These are phyloP conservation scores for Gallinago media DNA, from an alignment of 2,113 vertebrate species.

Conservation along the genomic window DNA sequence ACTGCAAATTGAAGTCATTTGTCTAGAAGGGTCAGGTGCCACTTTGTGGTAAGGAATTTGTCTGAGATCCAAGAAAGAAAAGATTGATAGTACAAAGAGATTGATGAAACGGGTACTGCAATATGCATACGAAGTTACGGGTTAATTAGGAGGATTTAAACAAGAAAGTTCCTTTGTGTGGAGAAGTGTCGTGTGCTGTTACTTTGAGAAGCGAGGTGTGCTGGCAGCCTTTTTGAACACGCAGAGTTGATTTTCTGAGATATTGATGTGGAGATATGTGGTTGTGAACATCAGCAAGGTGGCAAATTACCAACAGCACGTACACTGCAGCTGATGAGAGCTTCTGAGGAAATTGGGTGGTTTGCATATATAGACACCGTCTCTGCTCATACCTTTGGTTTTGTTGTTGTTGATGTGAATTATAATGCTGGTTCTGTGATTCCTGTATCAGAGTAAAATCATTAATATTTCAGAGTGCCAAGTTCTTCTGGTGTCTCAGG, in stretches of 20 bases:
- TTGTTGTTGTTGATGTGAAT: not conserved
- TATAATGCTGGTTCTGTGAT: not conserved
- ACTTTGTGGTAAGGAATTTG: conserved; percentile 69
- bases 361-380: not conserved
- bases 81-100: conserved; percentile 74
- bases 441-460: not conserved
- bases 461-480: not conserved
- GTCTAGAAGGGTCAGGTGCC: conserved; percentile 75
- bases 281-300: not conserved
- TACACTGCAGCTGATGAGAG: not conserved
- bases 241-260: not conserved
- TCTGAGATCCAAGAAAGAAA: conserved; percentile 65
- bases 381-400: not conserved
- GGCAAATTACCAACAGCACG: not conserved
- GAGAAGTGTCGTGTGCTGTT: conserved; percentile 11
- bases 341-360: not conserved
- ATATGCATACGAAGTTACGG: conserved; percentile 53
- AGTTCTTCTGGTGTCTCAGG: not conserved
- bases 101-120: conserved; percentile 64
- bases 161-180: conserved; percentile 62
- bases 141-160: conserved; percentile 75
- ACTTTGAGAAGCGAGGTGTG: not conserved
- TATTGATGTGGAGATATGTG: not conserved
- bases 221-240: conserved; percentile 45
- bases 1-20: conserved; percentile 78